Evolutionary conservation across 1,140 invertebrate species (phyloP), one percentile per base, ranked within the genome.

Genomic region (Maniola jurtina): DNA sequence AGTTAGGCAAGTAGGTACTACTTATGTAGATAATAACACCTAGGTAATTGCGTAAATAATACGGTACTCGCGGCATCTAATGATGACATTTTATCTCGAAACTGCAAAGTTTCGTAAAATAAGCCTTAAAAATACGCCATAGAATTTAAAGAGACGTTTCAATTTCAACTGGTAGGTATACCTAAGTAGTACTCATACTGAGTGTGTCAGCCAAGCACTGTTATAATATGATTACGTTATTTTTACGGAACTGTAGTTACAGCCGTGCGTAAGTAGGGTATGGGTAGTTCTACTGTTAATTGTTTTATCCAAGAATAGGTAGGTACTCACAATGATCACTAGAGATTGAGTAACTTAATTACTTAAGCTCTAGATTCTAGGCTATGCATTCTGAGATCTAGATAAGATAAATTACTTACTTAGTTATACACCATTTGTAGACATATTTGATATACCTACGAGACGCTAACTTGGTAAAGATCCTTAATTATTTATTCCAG

Each of bases 171-270:
- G 10, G 48, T 52, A 52, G 1, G 9, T n/a, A 45, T 9, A 45
- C 1, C 13, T 1, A n/a, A 45, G 15, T 11, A n/a, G 8, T 15
- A 13, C 14, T 25, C 25, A 25, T 25, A 25, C 25, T 25, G 1
- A 15, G 48, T 52, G 48, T 52, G 48, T 52, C 48, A 52, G 48
- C 7, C 14, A 52, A 52, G 48, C 16, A 40, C 52, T 38, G 55
- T 38, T 40, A 57, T 36, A 35, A 57, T 36, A 35, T 40, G 55
- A 57, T 57, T 57, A 57, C 36, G 55, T 40, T 56, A 36, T 52
- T 52, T 52, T 52, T 52, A 52, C 48, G 14, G 48, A 16, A 52
- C 14, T 11, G 48, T 52, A 14, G 16, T 52, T 52, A 16, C 2
- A 25, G 10, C 38, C 38, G 48, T 25, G 15, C 48, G 48, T 25